A percentile compares a stretch with the other conserved stretches of the same genome.
Conservation (phyloP, 2,113 vertebrate species). For the human (Homo sapiens) region DNA sequence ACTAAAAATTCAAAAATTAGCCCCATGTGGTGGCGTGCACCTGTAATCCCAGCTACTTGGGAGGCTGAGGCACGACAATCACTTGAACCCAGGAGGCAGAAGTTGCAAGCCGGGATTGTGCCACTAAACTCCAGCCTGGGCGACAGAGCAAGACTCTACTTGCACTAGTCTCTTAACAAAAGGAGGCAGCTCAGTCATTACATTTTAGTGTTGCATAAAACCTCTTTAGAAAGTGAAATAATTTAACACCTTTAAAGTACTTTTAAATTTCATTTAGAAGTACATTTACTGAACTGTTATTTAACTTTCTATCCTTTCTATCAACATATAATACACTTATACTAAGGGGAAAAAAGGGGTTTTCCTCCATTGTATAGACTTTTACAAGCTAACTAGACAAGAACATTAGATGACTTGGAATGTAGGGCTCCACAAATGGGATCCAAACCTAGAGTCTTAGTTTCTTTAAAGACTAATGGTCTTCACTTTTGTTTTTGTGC, state of each 20-base stretch:
- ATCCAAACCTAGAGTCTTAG: background rate
- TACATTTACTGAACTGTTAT: background rate
- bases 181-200: background rate
- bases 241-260: slow-evolving; percentile 14
- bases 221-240: slow-evolving; percentile 35
- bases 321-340: slow-evolving; percentile 4
- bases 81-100: background rate
- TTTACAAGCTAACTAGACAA: background rate
- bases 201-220: background rate
- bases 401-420: background rate
- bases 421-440: background rate
- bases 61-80: background rate
- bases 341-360: background rate
- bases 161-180: background rate
- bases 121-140: background rate
- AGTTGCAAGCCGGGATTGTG: background rate
- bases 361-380: background rate
- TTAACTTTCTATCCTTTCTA: slow-evolving; percentile 31
- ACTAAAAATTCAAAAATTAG: background rate
- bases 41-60: background rate
- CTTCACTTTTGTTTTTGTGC: slow-evolving; percentile 10
- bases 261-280: slow-evolving; percentile 41
- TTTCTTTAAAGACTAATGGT: background rate
- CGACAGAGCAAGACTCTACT: background rate
- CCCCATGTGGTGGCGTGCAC: background rate